phyloP scores from a whole-genome alignment of 1,140 invertebrate genomes.

The Caenorhabditis brenneri region DNA sequence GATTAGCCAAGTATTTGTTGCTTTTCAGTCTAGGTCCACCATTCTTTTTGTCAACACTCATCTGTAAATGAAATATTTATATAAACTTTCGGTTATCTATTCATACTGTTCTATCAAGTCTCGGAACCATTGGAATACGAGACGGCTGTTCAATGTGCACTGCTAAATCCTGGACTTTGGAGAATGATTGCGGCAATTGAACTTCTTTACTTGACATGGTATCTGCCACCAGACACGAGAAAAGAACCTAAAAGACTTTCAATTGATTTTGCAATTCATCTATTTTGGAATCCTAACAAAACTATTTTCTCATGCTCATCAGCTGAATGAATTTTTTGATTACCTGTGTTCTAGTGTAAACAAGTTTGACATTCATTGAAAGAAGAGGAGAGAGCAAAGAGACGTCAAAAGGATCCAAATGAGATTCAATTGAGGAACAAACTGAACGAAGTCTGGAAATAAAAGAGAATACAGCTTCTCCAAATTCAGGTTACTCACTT shows the following conservation, averaged over 20 bases:
- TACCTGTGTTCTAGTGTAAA: constrained; percentile 43
- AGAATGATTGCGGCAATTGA: background rate
- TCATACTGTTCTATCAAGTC: constrained; percentile 48
- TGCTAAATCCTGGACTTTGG: constrained; percentile 30
- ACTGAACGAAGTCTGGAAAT: background rate
- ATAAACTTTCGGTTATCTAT: background rate
- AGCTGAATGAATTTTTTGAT: background rate
- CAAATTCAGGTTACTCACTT: too few relatives aligned
- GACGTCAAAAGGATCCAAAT: constrained; percentile 52
- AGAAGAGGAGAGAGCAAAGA: constrained; percentile 45
- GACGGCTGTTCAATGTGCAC: constrained; percentile 39
- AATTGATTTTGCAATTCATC: background rate
- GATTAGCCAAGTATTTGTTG: constrained; percentile 46
- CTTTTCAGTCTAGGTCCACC: constrained; percentile 12
- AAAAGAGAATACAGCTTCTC: too few relatives aligned
- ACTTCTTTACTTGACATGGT: constrained; percentile 38
- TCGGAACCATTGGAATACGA: constrained; percentile 40
- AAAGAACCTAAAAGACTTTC: constrained; percentile 23
- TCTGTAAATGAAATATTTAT: background rate
- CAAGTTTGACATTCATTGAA: constrained; percentile 30
- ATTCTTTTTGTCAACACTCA: constrained; percentile 29
- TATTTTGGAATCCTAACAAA: too few relatives aligned
- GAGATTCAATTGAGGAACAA: constrained; percentile 23
- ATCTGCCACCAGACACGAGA: constrained; percentile 38
- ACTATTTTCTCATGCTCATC: too few relatives aligned